phyloP scores from a whole-genome alignment of 2,888 invertebrate genomes.

The Tryphoninae sp. region DNA sequence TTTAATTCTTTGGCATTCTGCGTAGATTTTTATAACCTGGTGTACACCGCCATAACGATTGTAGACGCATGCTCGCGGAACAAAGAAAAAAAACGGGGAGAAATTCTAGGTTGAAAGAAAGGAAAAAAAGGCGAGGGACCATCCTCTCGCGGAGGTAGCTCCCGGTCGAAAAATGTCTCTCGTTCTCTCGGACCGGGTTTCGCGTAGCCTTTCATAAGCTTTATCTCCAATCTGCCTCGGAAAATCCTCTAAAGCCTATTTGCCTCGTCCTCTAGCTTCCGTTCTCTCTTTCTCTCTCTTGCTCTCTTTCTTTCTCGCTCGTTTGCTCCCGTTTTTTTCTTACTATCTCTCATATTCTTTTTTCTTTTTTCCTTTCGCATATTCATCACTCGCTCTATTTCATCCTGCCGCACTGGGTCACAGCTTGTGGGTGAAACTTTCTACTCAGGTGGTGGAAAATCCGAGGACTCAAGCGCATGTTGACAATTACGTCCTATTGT shows the following conservation, averaged over 20 bases:
- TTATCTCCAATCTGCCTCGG: slow-evolving; percentile 65
- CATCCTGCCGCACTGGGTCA: slow-evolving; percentile 28
- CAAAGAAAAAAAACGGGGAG: neutral
- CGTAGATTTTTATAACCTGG: slow-evolving; percentile 59
- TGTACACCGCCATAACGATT: slow-evolving; percentile 44
- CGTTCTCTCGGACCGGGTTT: slow-evolving; percentile 37
- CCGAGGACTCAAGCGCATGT: slow-evolving; percentile 8
- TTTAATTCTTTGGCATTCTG: slow-evolving; percentile 11
- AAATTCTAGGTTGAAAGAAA: slow-evolving; percentile 42
- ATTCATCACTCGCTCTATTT: slow-evolving; percentile 39
- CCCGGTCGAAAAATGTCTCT: slow-evolving; percentile 47
- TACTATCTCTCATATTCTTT: no score
- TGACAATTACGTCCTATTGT: slow-evolving; percentile 21
- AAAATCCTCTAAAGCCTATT: slow-evolving; percentile 61
- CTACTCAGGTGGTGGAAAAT: slow-evolving; percentile 13
- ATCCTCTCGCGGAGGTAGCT: slow-evolving; percentile 11
- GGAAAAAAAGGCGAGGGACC: slow-evolving; percentile 10
- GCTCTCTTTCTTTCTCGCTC: neutral
- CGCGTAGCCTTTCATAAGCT: slow-evolving; percentile 62
- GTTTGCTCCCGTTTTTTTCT: no score
- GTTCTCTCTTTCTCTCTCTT: neutral
- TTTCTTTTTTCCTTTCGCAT: slow-evolving; percentile 8
- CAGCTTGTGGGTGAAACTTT: slow-evolving; percentile 34
- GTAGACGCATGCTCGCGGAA: slow-evolving; percentile 25
- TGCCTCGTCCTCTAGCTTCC: slow-evolving; percentile 26